Base-by-base conservation (phyloP, 1,140 invertebrate species). In the Melipona quadrifasciata region DNA sequence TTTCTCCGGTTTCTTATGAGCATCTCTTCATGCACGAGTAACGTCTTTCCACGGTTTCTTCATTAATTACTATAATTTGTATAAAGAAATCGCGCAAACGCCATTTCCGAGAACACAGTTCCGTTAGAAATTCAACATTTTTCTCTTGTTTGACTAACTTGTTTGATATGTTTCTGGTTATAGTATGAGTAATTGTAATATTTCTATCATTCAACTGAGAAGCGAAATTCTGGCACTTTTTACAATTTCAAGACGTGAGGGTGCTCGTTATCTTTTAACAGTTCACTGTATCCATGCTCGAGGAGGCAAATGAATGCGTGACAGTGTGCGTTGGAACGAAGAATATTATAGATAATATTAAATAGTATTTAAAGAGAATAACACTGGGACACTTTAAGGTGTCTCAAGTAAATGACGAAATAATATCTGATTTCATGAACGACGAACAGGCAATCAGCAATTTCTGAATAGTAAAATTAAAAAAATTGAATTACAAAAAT, bases 291-390 rank as follows among this genome's bases (percentile, higher is more conserved):
- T n/a, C 16, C 75, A 61, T 73, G 61, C 71, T 82, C 79, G 72
- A 82, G 71, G 72, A 75, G 65, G 55, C n/a, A 27, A 47, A 53
- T 39, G 71, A 68, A 89, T 80, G 76, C 61, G 57, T 47, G 87
- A 85, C 76, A 78, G 61, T 89, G 88, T 89, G 87, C 87, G 88
- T 89, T 89, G 67, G 68, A 86, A 88, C 80, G 73, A 83, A 88
- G 80, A 86, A 82, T 86, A n/a, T n/a, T n/a, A n/a, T 88, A 74
- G 83, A 78, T 80, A 89, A 89, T 82, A 88, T 89, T 85, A 86
- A 86, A 80, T 73, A 67, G 80, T 89, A 86, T 84, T 78, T 55
- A 84, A 86, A 82, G 76, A 79, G 67, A 88, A 84, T 73, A 85
- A 86, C 80, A 77, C 68, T 61, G 76, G 61, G 68, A 78, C 68